Conservation (phyloP, 1,140 invertebrate species). For the Monochamus saltuarius region DNA sequence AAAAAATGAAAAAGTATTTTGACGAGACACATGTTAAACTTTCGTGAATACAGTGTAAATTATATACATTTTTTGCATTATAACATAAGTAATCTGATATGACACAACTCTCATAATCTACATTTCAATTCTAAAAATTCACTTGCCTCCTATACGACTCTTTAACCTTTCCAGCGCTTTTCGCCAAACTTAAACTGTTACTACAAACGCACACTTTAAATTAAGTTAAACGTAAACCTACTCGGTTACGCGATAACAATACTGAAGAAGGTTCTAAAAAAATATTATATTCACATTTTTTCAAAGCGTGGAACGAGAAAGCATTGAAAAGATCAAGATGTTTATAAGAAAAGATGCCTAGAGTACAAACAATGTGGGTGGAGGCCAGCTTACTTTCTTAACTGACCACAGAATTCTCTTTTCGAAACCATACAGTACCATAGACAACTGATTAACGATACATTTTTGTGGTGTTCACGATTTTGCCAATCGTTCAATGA, state of each 20-base stretch:
- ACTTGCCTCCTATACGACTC: slow-evolving; percentile 27
- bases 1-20: slow-evolving; percentile 24
- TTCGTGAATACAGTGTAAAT: slow-evolving; percentile 11
- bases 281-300: no score
- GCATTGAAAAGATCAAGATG: slow-evolving; percentile 2
- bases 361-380: slow-evolving; percentile 89
- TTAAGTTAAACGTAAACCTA: no score
- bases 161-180: not conserved
- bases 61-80: slow-evolving; percentile 40
- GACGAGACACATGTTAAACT: slow-evolving; percentile 19
- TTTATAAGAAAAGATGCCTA: slow-evolving; percentile 35
- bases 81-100: slow-evolving; percentile 37
- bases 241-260: no score
- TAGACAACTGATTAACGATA: slow-evolving; percentile 26
- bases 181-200: not conserved
- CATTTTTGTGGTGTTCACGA: slow-evolving; percentile 9
- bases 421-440: slow-evolving; percentile 45
- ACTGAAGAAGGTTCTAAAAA: no score
- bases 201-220: not conserved
- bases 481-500: not conserved
- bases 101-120: slow-evolving; percentile 30
- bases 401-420: slow-evolving; percentile 20
- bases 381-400: slow-evolving; percentile 64
- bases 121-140: slow-evolving; percentile 25
- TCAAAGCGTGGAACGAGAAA: no score